Evolutionary conservation across 2,888 invertebrate genomes (phyloP), one percentile per base, ranked within the genome.

Genomic region (Euzophera pinguis): DNA sequence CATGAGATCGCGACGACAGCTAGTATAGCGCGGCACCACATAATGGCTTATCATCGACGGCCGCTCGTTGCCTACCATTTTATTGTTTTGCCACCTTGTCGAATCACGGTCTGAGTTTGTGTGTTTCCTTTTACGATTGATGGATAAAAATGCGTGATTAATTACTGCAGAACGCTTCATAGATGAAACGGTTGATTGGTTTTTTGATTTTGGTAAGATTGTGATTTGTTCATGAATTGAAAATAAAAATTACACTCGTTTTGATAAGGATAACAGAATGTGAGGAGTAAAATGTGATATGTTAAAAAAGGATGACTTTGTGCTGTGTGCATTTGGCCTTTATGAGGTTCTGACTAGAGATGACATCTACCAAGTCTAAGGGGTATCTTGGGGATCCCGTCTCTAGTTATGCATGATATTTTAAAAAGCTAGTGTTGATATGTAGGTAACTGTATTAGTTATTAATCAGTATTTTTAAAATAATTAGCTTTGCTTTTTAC

Each of bases 1-100:
- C 89, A 90, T 87, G 84, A 74, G 71, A 87, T 58, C 66, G 73
- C 80, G 72, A 72, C 66, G 52, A 73, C 73, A 58, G 80, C 69
- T 62, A 84, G 65, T 62, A 88, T 61, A 55, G 69, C 71, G 58
- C 82, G 83, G 62, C 83, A 81, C 80, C 78, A 81, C 85, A 88
- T 87, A 65, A 59, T 66, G 60, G 50, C 64, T 78, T 80, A 79
- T 82, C 81, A 76, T 62, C 63, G 59, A 48, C 50, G 57, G 58
- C 45, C 50, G 56, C 55, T 16, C 47, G 53, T 49, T 47, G 29
- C 22, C 17, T 37, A 32, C 13, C 45, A 45, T 50, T 50, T 17
- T 42, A 50, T 41, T 47, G 50, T 35, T 47, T 43, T 3, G 39
- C 14, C 34, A 16, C 8, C 48, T 48, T 48, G 22, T 48, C 35